Base-by-base conservation (phyloP, 2,797 vertebrate species). In the Galagoides demidoff region DNA sequence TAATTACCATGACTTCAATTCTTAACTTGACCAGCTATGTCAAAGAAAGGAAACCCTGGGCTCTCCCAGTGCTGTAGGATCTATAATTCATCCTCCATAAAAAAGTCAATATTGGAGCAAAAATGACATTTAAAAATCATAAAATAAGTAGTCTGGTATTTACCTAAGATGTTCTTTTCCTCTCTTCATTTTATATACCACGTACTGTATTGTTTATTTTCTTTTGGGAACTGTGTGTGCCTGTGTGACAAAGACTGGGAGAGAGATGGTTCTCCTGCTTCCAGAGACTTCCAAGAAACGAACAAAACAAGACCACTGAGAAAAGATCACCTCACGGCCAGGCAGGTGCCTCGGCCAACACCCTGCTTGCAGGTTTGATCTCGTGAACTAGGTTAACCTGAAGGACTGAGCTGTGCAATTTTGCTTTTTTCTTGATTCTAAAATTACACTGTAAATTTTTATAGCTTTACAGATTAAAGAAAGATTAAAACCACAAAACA, bases 121-220 rank as follows among this genome's bases (percentile, higher is more conserved):
- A 98, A 98, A 98, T 98, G 98, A 98, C 98, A 99, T 99, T 98
- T 98, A 95, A 98, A 98, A 98, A 98, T 98, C 98, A 98, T 98
- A 98, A 98, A 98, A 98, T 98, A 98, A 98, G 98, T 98, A 98
- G 97, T 88, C 96, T 98, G 98, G 97, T 98, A 98, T 99, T 99
- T 99, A 98, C 98, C 92, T 96, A 98, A 97, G 97, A 97, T 84
- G 87, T 52, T 98, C 97, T 98, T 98, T 97, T 94, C 97, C 97
- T 98, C 82, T 43, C 84, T 92, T 96, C 77, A 6, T 97, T 98
- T 98, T 97, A 97, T 97, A 97, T 81, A 97, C 88, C 87, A 91
- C 83, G 63, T 77, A 90, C 90, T 57, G 70, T 78, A 93, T 95
- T 97, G 89, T 98, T 98, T 97, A 98, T 97, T 98, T 97, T 98